These are phyloP conservation scores for Ia io DNA, from an alignment of 2,113 vertebrate genomes.

Conservation along the genomic window DNA sequence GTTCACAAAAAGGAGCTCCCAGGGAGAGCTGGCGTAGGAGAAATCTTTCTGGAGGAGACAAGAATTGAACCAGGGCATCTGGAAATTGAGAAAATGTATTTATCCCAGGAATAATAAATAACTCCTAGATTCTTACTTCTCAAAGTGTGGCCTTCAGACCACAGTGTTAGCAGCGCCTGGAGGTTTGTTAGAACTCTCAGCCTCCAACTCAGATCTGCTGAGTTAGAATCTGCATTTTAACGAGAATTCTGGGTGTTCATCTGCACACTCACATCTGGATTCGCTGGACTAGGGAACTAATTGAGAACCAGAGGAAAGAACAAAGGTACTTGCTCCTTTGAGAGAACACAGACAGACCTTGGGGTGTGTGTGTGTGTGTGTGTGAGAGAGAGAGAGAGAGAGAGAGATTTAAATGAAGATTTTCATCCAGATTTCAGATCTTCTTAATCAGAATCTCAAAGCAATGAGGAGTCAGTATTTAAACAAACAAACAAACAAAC, in stretches of 20 bases:
- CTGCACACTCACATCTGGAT: not conserved
- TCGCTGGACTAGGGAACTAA: not conserved
- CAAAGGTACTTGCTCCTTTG: not conserved
- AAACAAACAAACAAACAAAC: not conserved
- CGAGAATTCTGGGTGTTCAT: not conserved
- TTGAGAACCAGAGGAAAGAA: not conserved
- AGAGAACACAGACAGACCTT: not conserved
- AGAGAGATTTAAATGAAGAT: not conserved
- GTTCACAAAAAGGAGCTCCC: not conserved
- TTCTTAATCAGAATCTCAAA: not conserved
- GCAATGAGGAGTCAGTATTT: not conserved
- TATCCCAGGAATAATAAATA: constrained; percentile 48
- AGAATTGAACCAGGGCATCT: constrained; percentile 18
- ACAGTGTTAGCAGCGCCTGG: not conserved
- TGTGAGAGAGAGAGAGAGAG: not conserved
- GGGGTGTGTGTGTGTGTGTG: not conserved
- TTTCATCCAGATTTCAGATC: not conserved
- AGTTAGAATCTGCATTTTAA: constrained; percentile 27
- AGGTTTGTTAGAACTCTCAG: not conserved
- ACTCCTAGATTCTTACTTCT: not conserved
- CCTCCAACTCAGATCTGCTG: not conserved
- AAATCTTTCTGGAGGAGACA: constrained; percentile 35
- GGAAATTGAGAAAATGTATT: constrained; percentile 52
- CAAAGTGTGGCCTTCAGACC: not conserved
- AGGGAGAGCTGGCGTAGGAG: constrained; percentile 13